phyloP scores from a whole-genome alignment of 2,888 invertebrate species.

The Drosophila neonasuta region DNA sequence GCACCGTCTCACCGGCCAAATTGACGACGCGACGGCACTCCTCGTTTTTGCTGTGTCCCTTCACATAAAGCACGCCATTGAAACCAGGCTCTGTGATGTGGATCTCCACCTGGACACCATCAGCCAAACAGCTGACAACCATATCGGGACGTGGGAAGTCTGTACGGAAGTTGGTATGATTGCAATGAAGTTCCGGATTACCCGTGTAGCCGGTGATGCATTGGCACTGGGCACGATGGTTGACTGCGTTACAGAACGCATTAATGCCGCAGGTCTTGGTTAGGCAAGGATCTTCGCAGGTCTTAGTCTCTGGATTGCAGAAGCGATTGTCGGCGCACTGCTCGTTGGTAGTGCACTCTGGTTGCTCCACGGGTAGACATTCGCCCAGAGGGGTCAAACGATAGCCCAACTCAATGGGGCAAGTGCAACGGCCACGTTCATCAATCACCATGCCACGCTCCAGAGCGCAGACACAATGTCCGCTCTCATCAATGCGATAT shows the following conservation, averaged over 20 bases:
- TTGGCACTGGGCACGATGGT: slow-evolving; percentile 89
- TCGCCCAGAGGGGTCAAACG: slow-evolving; percentile 85
- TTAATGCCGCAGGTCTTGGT: slow-evolving; percentile 88
- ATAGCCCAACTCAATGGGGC: slow-evolving; percentile 88
- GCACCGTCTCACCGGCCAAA: slow-evolving; percentile 86
- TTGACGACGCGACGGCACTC: slow-evolving; percentile 92
- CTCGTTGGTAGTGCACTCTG: slow-evolving; percentile 87
- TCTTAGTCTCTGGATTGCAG: slow-evolving; percentile 87
- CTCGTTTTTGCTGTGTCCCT: slow-evolving; percentile 96
- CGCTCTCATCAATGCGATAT: slow-evolving; percentile 88
- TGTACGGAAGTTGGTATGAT: slow-evolving; percentile 85
- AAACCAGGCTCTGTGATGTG: slow-evolving; percentile 88
- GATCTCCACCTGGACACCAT: slow-evolving; percentile 94
- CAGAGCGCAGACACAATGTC: slow-evolving; percentile 91
- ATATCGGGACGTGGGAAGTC: slow-evolving; percentile 93
- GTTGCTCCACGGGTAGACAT: slow-evolving; percentile 83
- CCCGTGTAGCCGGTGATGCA: slow-evolving; percentile 90
- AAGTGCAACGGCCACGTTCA: slow-evolving; percentile 89
- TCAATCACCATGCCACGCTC: slow-evolving; percentile 90
- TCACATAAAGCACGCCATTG: slow-evolving; percentile 95
- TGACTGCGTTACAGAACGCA: slow-evolving; percentile 89
- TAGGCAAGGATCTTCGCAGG: slow-evolving; percentile 91
- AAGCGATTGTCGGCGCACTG: slow-evolving; percentile 90
- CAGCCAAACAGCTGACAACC: slow-evolving; percentile 94
- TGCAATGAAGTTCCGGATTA: slow-evolving; percentile 89